These are phyloP conservation scores for Pedionomus torquatus DNA, from an alignment of 2,113 vertebrate genomes.

Conservation along the genomic window DNA sequence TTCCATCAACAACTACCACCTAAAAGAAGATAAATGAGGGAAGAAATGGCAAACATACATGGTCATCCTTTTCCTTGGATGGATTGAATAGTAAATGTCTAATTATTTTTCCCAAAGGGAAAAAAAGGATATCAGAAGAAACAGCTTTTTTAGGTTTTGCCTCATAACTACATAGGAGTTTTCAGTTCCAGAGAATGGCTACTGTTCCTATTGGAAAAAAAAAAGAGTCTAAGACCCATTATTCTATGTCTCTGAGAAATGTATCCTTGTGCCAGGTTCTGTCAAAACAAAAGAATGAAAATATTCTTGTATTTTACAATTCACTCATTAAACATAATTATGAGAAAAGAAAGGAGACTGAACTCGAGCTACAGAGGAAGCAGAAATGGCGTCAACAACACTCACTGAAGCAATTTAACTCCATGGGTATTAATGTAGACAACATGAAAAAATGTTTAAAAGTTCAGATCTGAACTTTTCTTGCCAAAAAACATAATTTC, in stretches of 20 bases:
- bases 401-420: constrained; percentile 3
- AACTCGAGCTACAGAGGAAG: not conserved
- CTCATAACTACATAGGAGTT: not conserved
- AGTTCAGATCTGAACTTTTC: not conserved
- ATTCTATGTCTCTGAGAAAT: not conserved
- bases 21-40: not conserved
- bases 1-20: not conserved
- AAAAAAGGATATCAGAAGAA: not conserved
- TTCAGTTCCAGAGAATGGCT: not conserved
- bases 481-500: constrained; percentile 1
- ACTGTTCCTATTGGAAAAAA: not conserved
- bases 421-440: not conserved
- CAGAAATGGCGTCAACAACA: not conserved
- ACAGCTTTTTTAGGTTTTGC: not conserved
- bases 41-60: not conserved
- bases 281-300: not conserved
- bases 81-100: not conserved
- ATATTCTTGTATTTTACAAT: not conserved
- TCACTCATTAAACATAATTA: constrained; percentile 21
- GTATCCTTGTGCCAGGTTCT: not conserved
- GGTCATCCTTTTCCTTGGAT: not conserved
- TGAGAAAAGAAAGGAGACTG: not conserved
- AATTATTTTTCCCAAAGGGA: not conserved
- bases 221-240: not conserved
- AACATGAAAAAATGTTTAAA: not conserved